Evolutionary conservation across 2,888 invertebrate genomes (phyloP), one percentile per base, ranked within the genome.

Genomic region (Metacarcinus magister): DNA sequence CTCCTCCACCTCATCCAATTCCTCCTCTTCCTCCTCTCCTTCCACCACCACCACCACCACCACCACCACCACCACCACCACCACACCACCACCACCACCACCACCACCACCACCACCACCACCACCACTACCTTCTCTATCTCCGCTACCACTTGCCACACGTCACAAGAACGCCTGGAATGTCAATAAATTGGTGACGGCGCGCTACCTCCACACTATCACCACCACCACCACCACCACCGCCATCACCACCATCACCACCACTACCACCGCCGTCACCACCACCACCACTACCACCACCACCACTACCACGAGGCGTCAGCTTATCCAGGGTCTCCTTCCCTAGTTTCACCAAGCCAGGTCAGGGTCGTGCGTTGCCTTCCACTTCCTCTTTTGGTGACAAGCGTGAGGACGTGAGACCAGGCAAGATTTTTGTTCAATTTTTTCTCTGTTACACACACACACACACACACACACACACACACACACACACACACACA

Each of bases 161-260:
- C 28, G 75, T 75, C 75, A 75, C n/a, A 28, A 75, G 75, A 75
- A 75, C 75, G 75, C 75, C 75, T 28, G 28, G 75, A 75, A 75
- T 75, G 75, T 75, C 75, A 75, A 75, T 75, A 75, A 28, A n/a
- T 75, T 23, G 28, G 75, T 75, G 75, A 75, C 75, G 75, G 10
- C 10, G n/a, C 28, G 75, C n/a, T n/a, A n/a, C 75, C 7, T 28
- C 75, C 7, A n/a, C 28, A 75, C 23, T 28, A 75, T 28, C 75
- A 75, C 75, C 67, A n/a, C 54, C 54, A 54, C 54, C 54, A 54
- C 54, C 54, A 54, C 54, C 54, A 54, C 54, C 67, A 75, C 67
- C 67, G 28, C 28, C 75, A 28, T n/a, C 75, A 28, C 75, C 75
- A 75, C 75, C 75, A 28, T n/a, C 75, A 8, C 28, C 75, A 75